Evolutionary conservation across 2,888 invertebrate genomes (phyloP).

Genomic region (Amiota minor): DNA sequence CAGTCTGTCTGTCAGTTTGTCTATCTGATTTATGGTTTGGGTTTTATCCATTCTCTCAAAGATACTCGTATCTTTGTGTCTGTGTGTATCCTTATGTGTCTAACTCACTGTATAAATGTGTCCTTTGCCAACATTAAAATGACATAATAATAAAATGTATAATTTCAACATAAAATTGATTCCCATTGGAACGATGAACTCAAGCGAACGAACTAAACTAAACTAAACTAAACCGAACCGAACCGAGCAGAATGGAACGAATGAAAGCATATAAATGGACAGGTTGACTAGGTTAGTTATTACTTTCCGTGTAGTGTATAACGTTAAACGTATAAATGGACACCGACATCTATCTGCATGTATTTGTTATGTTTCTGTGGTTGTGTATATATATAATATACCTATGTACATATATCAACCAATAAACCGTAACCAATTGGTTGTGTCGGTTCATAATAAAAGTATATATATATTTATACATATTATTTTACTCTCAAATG

Average conservation of each 20-base stretch:
- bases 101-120: slow-evolving; percentile 14
- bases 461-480: no score
- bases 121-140: slow-evolving; percentile 51
- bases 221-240: background rate
- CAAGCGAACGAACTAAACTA: slow-evolving; percentile 2
- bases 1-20: background rate
- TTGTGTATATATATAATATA: no score
- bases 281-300: slow-evolving; percentile 17
- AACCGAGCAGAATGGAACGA: background rate
- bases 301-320: background rate
- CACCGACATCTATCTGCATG: no score
- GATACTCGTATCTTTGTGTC: background rate
- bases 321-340: no score
- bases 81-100: background rate
- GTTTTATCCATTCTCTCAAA: slow-evolving; percentile 11
- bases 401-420: no score
- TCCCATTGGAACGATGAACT: slow-evolving; percentile 28
- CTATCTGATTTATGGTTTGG: slow-evolving; percentile 19
- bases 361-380: no score
- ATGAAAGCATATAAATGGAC: background rate
- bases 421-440: no score
- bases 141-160: slow-evolving; percentile 64
- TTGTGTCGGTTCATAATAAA: no score
- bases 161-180: slow-evolving; percentile 58
- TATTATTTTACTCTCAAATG: no score